Percentiles rank a stretch among this genome's conserved stretches.
These are phyloP conservation scores for Oeneis ivallda DNA, from an alignment of 2,888 invertebrate species.

Conservation along the genomic window DNA sequence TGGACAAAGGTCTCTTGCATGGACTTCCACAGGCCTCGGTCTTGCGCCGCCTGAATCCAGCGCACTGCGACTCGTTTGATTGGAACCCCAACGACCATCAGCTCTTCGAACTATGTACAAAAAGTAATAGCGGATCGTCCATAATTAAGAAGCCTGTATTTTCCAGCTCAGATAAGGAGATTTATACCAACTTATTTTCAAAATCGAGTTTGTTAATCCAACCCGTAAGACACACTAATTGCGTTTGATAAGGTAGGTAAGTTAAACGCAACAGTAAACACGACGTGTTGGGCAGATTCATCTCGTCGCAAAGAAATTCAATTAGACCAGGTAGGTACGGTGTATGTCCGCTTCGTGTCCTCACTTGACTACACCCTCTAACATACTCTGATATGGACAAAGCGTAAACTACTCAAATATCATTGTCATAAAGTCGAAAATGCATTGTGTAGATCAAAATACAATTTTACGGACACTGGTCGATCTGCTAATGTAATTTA, in stretches of 20 bases:
- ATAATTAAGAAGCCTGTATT: neutral
- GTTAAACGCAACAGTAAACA: constrained; percentile 53
- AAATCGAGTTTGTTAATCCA: constrained; percentile 1
- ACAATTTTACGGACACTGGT: constrained; percentile 24
- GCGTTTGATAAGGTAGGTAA: constrained; percentile 25
- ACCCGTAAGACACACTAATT: constrained; percentile 7
- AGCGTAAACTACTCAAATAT: neutral
- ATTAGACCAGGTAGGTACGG: constrained; percentile 54
- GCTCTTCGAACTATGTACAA: too few relatives aligned
- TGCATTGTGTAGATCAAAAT: neutral
- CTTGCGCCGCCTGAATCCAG: too few relatives aligned
- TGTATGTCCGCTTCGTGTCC: constrained; percentile 52
- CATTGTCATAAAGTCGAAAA: constrained; percentile 4
- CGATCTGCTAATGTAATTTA: constrained; percentile 22
- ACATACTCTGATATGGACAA: neutral
- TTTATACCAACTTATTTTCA: constrained; percentile 1
- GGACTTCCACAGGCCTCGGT: too few relatives aligned
- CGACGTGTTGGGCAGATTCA: constrained; percentile 51
- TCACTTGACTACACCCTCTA: constrained; percentile 31
- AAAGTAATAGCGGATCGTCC: too few relatives aligned
- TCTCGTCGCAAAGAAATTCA: constrained; percentile 60
- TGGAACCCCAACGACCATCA: too few relatives aligned
- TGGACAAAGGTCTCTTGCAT: too few relatives aligned
- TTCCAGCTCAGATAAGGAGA: neutral
- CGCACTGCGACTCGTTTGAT: too few relatives aligned